Evolutionary conservation across 2,113 vertebrate species (phyloP).

Genomic region (Microtus oregoni): DNA sequence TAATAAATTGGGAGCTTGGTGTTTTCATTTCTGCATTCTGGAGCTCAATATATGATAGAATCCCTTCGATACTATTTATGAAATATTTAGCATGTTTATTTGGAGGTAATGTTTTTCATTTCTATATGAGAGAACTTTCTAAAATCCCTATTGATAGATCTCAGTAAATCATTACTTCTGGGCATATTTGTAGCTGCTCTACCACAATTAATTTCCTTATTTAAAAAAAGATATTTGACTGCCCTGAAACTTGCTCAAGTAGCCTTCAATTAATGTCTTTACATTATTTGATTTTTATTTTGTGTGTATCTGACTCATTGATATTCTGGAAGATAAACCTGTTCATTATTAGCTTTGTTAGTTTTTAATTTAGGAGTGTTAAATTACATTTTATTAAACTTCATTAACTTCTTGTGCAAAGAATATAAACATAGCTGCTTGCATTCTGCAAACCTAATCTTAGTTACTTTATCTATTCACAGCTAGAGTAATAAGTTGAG

Average conservation of each 20-base stretch:
- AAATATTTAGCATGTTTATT: constrained; percentile 65
- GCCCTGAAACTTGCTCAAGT: not conserved
- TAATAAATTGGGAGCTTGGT: constrained; percentile 44
- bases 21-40: constrained; percentile 64
- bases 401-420: constrained; percentile 64
- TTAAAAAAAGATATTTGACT: constrained; percentile 14
- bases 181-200: constrained; percentile 10
- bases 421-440: constrained; percentile 25
- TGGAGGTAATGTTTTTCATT: constrained; percentile 52
- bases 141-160: not conserved
- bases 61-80: constrained; percentile 53
- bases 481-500: constrained; percentile 51
- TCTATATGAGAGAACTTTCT: not conserved
- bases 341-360: constrained; percentile 74
- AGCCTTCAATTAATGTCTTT: constrained; percentile 51
- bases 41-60: constrained; percentile 32
- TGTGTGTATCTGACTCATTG: constrained; percentile 60
- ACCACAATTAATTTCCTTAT: constrained; percentile 22
- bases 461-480: constrained; percentile 42
- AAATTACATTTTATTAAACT: constrained; percentile 77
- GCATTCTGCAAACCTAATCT: constrained; percentile 31
- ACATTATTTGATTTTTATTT: constrained; percentile 54
- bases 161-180: constrained; percentile 50
- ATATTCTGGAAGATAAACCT: constrained; percentile 74
- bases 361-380: constrained; percentile 77